Evolutionary conservation across 2,888 invertebrate species (phyloP), one percentile per base, ranked within the genome.

Genomic region (Isotomurus palustris): DNA sequence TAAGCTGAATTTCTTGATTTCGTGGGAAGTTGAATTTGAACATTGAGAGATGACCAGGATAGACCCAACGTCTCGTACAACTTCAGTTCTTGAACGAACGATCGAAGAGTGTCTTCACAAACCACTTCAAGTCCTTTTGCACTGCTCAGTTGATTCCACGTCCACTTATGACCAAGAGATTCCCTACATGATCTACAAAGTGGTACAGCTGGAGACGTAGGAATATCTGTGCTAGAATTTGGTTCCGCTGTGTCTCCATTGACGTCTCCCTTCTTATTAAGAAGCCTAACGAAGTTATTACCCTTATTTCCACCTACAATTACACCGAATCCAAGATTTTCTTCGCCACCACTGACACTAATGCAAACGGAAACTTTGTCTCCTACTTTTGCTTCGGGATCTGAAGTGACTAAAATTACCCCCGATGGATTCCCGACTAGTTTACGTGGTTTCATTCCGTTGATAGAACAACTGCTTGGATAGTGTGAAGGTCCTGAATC

Each of bases 111-210:
- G 28, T 47, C 47, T 27, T 47, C 47, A 10, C 22, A 47, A 24
- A 47, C 28, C n/a, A 47, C 27, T n/a, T 47, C 27, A 3, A 47
- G 14, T 4, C 47, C 47, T 47, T 47, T 47, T 2, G 47, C 28
- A 47, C n/a, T 27, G 28, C 28, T n/a, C n/a, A 47, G n/a, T 19
- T 47, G 24, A 12, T 47, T 25, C 47, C 47, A 47, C 14, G 17
- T 47, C 47, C 47, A 47, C n/a, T 47, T 47, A 5, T 17, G n/a
- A n/a, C 47, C 47, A n/a, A 47, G 6, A 21, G 47, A 27, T 27
- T 47, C 47, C 3, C 17, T 14, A 19, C 47, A 47, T 3, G 47
- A 27, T 27, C 14, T 24, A 25, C 47, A 47, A 6, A 47, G 25
- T 12, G 43, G 43, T 6, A 10, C 32, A 10, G 32, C 10, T 32